Percentiles rank a stretch among this genome's conserved stretches.
phyloP scores from a whole-genome alignment of 2,113 vertebrate genomes.

The Onychostoma macrolepis region DNA sequence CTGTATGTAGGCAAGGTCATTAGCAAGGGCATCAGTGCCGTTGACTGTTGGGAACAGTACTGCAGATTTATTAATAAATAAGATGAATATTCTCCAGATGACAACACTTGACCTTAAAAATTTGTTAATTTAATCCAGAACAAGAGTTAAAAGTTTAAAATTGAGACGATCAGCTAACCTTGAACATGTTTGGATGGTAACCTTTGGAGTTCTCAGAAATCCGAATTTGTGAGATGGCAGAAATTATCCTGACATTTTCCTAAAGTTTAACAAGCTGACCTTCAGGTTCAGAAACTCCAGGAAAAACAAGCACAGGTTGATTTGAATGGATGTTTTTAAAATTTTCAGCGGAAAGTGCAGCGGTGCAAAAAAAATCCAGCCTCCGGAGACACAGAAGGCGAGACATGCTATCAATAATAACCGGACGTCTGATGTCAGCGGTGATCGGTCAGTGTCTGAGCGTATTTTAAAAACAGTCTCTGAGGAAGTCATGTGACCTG shows the following conservation, averaged over 20 bases:
- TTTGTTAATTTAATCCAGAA: neutral
- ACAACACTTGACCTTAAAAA: slow-evolving; percentile 12
- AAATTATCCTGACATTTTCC: slow-evolving; percentile 37
- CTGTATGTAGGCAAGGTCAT: neutral
- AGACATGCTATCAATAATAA: slow-evolving; percentile 33
- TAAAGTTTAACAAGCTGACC: slow-evolving; percentile 49
- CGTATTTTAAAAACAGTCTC: slow-evolving; percentile 3
- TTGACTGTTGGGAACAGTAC: neutral
- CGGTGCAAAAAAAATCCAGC: neutral
- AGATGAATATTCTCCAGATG: neutral
- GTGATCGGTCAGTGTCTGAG: slow-evolving; percentile 4
- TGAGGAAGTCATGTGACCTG: slow-evolving; percentile 22
- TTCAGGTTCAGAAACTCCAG: slow-evolving; percentile 23
- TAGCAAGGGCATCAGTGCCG: neutral
- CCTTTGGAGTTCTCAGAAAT: slow-evolving; percentile 23
- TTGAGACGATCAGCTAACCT: neutral
- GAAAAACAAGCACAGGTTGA: slow-evolving; percentile 23
- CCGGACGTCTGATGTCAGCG: neutral
- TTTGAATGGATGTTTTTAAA: neutral
- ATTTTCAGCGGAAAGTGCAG: neutral
- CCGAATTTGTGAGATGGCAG: slow-evolving; percentile 20
- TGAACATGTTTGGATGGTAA: slow-evolving; percentile 36
- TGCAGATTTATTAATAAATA: slow-evolving; percentile 2
- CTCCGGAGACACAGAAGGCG: neutral
- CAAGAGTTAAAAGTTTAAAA: neutral